Conservation (phyloP, 2,888 invertebrate genomes). For the Drosophila rellima region DNA sequence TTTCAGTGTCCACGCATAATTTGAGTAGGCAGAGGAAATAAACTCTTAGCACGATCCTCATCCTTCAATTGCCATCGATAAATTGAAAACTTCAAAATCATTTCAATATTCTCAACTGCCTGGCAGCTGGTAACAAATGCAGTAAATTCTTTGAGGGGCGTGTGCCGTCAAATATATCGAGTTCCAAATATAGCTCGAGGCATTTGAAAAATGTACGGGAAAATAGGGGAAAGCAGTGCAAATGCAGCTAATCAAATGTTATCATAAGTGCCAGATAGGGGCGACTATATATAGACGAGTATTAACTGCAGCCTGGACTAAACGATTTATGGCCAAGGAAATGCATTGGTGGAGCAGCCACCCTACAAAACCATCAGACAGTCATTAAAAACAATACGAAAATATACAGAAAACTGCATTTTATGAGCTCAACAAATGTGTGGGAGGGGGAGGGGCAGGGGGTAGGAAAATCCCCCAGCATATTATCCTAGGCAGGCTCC, state of each 20-base stretch:
- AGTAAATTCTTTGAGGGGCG: constrained; percentile 28
- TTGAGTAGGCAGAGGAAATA: constrained; percentile 46
- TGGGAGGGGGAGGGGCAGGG: too few species aligned
- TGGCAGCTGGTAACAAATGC: constrained; percentile 39
- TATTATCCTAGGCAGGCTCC: constrained; percentile 52
- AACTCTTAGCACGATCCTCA: constrained; percentile 43
- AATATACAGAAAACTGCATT: constrained; percentile 69
- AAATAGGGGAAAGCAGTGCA: constrained; percentile 29
- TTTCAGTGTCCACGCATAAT: constrained; percentile 64
- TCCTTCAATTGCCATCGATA: neutral
- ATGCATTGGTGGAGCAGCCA: constrained; percentile 11
- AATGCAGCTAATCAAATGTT: constrained; percentile 61
- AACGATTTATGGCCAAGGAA: constrained; percentile 67
- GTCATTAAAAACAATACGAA: constrained; percentile 69
- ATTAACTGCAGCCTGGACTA: constrained; percentile 51
- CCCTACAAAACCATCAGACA: constrained; percentile 16
- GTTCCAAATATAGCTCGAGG: constrained; percentile 56
- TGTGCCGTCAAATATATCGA: constrained; percentile 66
- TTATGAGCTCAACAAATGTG: constrained; percentile 50
- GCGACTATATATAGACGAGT: constrained; percentile 55
- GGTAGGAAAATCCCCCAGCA: constrained; percentile 14
- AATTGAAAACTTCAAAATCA: neutral
- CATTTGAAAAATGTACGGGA: constrained; percentile 18
- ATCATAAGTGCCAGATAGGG: constrained; percentile 57
- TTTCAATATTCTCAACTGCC: constrained; percentile 19